Percentiles rank a stretch among this genome's conserved stretches.
phyloP scores from a whole-genome alignment of 2,797 vertebrate species.

The Aeoliscus strigatus region DNA sequence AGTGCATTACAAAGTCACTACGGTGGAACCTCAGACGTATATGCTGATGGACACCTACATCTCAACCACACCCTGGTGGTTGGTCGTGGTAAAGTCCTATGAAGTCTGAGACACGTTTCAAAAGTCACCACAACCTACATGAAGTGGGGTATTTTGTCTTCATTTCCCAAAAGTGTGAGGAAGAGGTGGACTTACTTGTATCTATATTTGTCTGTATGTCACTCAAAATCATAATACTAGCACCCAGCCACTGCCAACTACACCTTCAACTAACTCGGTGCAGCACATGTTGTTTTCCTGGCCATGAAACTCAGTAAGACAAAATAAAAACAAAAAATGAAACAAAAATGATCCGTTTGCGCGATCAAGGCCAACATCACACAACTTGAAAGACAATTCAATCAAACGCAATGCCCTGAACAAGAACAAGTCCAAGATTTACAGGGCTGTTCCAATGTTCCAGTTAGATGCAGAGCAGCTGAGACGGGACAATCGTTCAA shows the following conservation, averaged over 20 bases:
- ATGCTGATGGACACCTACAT: too few species aligned
- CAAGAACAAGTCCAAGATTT: not conserved
- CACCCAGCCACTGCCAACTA: not conserved
- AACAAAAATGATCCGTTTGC: slow-evolving; percentile 12
- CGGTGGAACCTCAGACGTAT: too few species aligned
- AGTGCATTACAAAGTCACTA: too few species aligned
- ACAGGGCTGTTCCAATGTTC: slow-evolving; percentile 22
- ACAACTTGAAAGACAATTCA: slow-evolving; percentile 26
- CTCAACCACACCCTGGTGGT: too few species aligned
- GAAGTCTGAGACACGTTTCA: too few species aligned
- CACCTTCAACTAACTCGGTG: not conserved
- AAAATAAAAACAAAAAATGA: slow-evolving; percentile 7
- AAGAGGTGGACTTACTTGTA: slow-evolving; percentile 3
- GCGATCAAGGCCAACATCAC: slow-evolving; percentile 34
- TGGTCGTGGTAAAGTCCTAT: too few species aligned
- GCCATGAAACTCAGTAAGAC: slow-evolving; percentile 15
- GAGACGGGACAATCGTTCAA: not conserved
- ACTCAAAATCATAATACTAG: slow-evolving; percentile 6
- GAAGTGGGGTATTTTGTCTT: too few species aligned
- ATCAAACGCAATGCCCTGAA: not conserved
- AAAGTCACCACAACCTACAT: too few species aligned
- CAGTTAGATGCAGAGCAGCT: slow-evolving; percentile 19
- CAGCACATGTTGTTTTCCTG: slow-evolving; percentile 7
- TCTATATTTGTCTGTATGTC: slow-evolving; percentile 3
- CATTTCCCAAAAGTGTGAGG: not conserved